phyloP scores from a whole-genome alignment of 1,140 invertebrate genomes.

The Galleria mellonella region DNA sequence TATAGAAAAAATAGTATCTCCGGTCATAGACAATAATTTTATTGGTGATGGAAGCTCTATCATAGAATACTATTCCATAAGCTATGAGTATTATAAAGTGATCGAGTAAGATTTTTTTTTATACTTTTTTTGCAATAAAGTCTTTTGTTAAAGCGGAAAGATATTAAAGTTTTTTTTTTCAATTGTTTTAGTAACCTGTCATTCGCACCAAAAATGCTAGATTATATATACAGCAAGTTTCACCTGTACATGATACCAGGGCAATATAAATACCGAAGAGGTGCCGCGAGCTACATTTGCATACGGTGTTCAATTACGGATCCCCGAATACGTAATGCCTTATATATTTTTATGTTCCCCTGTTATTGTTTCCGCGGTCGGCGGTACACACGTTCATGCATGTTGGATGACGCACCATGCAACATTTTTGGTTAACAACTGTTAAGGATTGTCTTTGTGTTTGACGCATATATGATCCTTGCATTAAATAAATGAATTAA shows the following conservation, averaged over 20 bases:
- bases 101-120: too few relatives aligned
- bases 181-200: too few relatives aligned
- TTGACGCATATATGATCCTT: constrained; percentile 43
- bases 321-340: constrained; percentile 53
- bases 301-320: constrained; percentile 62
- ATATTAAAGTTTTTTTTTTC: too few relatives aligned
- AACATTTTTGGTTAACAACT: constrained; percentile 9
- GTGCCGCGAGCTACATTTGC: constrained; percentile 49
- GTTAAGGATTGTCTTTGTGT: constrained; percentile 3
- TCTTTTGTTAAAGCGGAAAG: too few relatives aligned
- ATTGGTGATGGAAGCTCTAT: too few relatives aligned
- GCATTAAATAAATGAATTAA: constrained; percentile 1
- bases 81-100: too few relatives aligned
- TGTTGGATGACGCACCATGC: constrained; percentile 16
- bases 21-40: too few relatives aligned
- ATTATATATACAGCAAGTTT: background rate
- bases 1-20: too few relatives aligned
- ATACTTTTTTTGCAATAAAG: too few relatives aligned
- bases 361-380: constrained; percentile 40
- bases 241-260: constrained; percentile 31
- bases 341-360: constrained; percentile 48
- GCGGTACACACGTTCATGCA: constrained; percentile 20
- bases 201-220: too few relatives aligned
- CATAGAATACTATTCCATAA: too few relatives aligned
- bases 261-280: constrained; percentile 55